phyloP scores from a whole-genome alignment of 2,113 vertebrate species.

The Halcyon senegalensis region DNA sequence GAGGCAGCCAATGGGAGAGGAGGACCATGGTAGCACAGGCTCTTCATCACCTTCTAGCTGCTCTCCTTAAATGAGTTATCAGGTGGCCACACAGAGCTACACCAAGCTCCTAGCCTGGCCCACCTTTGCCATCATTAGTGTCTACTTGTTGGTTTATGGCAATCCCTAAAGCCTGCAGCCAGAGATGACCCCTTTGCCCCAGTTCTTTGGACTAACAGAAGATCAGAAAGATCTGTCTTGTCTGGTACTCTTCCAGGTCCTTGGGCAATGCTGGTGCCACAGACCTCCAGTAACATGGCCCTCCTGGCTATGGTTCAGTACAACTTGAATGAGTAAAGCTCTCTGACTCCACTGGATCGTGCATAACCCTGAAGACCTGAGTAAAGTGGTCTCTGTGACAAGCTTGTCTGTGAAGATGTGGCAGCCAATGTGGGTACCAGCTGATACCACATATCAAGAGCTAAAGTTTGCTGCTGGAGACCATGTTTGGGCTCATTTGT shows the following conservation, averaged over 20 bases:
- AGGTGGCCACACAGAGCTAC: not conserved
- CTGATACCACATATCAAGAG: not conserved
- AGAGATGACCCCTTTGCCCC: not conserved
- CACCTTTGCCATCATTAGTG: rapidly evolving
- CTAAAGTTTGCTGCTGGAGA: not conserved
- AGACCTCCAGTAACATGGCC: not conserved
- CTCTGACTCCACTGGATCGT: not conserved
- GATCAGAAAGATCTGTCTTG: not conserved
- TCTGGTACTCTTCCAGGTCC: not conserved
- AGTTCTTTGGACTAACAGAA: rapidly evolving
- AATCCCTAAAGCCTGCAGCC: not conserved
- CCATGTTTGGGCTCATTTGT: not conserved
- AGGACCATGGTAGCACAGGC: not conserved
- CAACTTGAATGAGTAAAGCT: not conserved
- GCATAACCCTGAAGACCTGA: not conserved
- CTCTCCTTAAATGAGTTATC: not conserved
- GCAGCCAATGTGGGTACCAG: not conserved
- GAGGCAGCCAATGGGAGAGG: not conserved
- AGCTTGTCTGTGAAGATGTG: not conserved
- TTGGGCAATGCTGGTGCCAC: rapidly evolving
- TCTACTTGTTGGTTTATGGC: not conserved
- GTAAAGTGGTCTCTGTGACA: not conserved
- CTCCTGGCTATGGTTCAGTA: not conserved
- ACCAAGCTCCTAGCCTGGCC: not conserved
- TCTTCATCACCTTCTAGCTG: not conserved